Evolutionary conservation across 2,113 vertebrate species (phyloP).

Genomic region (Tenrec ecaudatus): DNA sequence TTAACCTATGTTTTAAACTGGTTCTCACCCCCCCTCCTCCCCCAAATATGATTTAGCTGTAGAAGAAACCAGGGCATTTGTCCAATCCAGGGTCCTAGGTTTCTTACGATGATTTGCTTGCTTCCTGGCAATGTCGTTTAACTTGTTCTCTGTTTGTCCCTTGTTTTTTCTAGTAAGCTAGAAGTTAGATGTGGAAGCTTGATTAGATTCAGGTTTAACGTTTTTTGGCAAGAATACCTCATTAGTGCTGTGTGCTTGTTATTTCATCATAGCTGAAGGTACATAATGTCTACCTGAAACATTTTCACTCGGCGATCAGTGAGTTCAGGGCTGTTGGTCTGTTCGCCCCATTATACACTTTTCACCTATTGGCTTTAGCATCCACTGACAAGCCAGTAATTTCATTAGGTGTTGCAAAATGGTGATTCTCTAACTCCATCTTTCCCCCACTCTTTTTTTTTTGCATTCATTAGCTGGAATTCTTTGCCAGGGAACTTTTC

Average conservation of each 20-base stretch:
- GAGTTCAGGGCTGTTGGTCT: background rate
- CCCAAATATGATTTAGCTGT: conserved; percentile 6
- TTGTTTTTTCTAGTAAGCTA: conserved; percentile 47
- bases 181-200: conserved; percentile 7
- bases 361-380: conserved; percentile 30
- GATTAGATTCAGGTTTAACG: conserved; percentile 13
- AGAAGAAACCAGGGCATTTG: conserved; percentile 7
- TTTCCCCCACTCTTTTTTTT: background rate
- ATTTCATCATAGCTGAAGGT: background rate
- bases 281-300: background rate
- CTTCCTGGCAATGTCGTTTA: conserved; percentile 15
- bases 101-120: conserved; percentile 5
- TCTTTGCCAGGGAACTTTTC: conserved; percentile 41
- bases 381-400: conserved; percentile 22
- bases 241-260: background rate
- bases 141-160: conserved; percentile 26
- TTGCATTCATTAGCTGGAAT: conserved; percentile 45
- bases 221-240: background rate
- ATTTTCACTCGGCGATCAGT: background rate
- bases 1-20: background rate
- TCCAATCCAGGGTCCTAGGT: background rate
- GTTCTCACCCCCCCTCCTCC: background rate
- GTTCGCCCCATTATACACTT: conserved; percentile 5
- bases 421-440: conserved; percentile 42
- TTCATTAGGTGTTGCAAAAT: conserved; percentile 12